Evolutionary conservation across 2,797 vertebrate genomes (phyloP), one percentile per base, ranked within the genome.

Genomic region (Acridotheres tristis): DNA sequence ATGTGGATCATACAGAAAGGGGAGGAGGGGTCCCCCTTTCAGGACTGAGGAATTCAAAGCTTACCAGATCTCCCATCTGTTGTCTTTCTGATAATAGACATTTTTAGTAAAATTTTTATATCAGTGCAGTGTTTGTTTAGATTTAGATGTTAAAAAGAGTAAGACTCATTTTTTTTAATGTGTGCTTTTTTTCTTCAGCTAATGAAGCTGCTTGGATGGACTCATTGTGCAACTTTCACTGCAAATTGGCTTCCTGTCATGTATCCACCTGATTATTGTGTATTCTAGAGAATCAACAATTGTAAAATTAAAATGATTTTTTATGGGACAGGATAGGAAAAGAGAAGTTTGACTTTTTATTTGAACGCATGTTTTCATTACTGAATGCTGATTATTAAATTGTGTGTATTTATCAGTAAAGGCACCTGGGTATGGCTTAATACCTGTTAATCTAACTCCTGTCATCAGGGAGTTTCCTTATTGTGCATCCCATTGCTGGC

Each of bases 191-290:
- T 34, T 65, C 50, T 96, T 69, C 94, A 99, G 99, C 96, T 99
- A 50, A 99, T 99, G 99, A 98, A 98, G 90, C 98, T 99, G 89
- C 98, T 99, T 69, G 98, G 98, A 97, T 99, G 99, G 99, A 98
- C 96, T 50, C 99, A 99, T 66, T 99, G 99, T 95, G 98, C 98
- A 67, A 97, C 98, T 97, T 99, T 99, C 96, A 98, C 99, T 63
- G 99, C 99, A 97, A 99, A 99, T 92, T 99, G 99, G 99, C 98
- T 99, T 66, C 99, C 99, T 51, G 98, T 99, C 97, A 99, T 99
- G 99, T 99, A 98, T 97, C 99, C 99, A 34, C 96, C 98, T 54
- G 99, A 99, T 94, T 99, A 98, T 93, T 98, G 98, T n/a, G 98
- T 98, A 32, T 99, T 99, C 97, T 99, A 98, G 97, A 96, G 94